These are phyloP conservation scores for Perodicticus potto DNA, from an alignment of 2,797 vertebrate species.

Conservation along the genomic window DNA sequence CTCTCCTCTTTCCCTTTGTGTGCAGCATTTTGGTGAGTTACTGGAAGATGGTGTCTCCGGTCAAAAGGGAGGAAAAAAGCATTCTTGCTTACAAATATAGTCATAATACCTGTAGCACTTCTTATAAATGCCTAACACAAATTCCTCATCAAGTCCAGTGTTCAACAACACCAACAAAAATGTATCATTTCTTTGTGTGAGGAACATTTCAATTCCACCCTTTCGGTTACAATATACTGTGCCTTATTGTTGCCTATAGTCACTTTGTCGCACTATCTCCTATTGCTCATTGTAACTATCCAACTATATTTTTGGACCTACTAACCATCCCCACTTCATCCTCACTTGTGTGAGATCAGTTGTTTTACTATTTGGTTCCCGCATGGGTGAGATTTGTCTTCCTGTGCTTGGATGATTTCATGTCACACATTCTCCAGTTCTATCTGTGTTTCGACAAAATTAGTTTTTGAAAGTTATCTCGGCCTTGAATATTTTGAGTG, in stretches of 20 bases:
- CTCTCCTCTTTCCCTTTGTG: no score
- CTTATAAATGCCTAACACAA: slow-evolving; percentile 44
- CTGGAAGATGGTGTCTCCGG: no score
- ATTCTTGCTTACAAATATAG: neutral
- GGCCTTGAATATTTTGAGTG: slow-evolving; percentile 38
- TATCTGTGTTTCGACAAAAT: neutral
- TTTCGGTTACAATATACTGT: neutral
- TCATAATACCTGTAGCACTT: slow-evolving; percentile 9
- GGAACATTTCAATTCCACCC: neutral
- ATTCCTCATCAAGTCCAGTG: slow-evolving; percentile 6
- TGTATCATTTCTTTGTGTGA: neutral
- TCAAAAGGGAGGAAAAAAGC: neutral
- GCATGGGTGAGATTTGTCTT: neutral
- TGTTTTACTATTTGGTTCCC: neutral
- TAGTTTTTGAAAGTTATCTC: neutral
- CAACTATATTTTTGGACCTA: neutral
- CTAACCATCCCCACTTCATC: neutral
- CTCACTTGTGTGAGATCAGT: neutral
- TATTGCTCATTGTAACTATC: neutral
- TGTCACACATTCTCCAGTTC: neutral
- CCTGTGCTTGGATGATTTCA: neutral
- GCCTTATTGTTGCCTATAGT: neutral
- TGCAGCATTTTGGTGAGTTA: no score
- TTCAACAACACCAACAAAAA: neutral
- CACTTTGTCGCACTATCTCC: neutral